Evolutionary conservation across 2,888 invertebrate species (phyloP).

Genomic region (Macropis europaea): DNA sequence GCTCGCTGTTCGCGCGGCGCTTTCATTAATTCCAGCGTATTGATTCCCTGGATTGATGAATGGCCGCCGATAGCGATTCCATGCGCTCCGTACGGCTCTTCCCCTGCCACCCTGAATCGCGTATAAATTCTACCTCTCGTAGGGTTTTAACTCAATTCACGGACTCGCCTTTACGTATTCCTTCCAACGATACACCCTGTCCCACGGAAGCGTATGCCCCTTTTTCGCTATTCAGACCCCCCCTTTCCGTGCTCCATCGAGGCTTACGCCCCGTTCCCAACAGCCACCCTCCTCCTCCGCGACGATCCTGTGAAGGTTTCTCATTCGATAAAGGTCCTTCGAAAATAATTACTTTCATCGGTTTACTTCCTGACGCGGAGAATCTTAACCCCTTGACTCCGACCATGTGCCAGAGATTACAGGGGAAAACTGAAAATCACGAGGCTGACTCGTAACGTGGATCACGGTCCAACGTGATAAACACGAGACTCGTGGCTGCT

Average conservation of each 20-base stretch:
- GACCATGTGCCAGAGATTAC: no score
- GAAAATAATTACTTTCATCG: no score
- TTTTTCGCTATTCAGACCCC: not conserved
- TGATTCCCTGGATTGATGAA: slow-evolving; percentile 80
- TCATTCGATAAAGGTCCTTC: no score
- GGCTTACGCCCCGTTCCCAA: slow-evolving; percentile 21
- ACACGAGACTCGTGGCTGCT: no score
- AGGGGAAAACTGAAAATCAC: no score
- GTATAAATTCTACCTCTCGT: slow-evolving; percentile 66
- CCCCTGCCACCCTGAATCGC: slow-evolving; percentile 43
- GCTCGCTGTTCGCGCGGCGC: slow-evolving; percentile 79
- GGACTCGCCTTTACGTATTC: slow-evolving; percentile 54
- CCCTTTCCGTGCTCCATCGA: not conserved
- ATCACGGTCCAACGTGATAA: no score
- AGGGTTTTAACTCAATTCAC: slow-evolving; percentile 70
- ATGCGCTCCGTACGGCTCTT: slow-evolving; percentile 69
- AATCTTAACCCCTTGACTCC: no score
- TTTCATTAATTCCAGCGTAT: slow-evolving; percentile 81
- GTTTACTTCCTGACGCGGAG: no score
- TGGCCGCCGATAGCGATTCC: slow-evolving; percentile 80
- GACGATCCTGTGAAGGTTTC: no score
- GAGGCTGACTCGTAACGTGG: no score
- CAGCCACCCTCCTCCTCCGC: slow-evolving; percentile 1
- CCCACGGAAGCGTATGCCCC: not conserved
- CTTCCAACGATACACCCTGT: slow-evolving; percentile 14